Evolutionary conservation across 2,888 invertebrate genomes (phyloP).

Genomic region (Liodrosophila aerea): DNA sequence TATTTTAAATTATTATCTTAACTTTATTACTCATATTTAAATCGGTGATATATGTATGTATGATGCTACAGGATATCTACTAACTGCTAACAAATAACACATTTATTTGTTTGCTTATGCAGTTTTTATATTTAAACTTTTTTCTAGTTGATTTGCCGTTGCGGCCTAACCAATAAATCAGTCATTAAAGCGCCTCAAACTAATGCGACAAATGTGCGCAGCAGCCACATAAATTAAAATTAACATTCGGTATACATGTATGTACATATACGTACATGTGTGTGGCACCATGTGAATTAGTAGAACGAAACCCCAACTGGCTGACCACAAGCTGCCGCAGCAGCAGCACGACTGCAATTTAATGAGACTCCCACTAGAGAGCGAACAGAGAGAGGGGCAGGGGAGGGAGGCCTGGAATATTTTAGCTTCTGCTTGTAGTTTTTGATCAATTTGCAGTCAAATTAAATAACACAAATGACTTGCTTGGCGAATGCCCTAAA

Average conservation of each 20-base stretch:
- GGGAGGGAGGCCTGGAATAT: neutral
- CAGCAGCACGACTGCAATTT: conserved; percentile 61
- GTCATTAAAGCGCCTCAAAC: conserved; percentile 71
- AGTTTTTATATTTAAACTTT: neutral
- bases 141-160: conserved; percentile 42
- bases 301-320: conserved; percentile 70
- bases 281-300: conserved; percentile 68
- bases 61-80: too few relatives aligned
- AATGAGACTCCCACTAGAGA: conserved; percentile 42
- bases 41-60: too few relatives aligned
- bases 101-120: too few relatives aligned
- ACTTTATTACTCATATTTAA: too few relatives aligned
- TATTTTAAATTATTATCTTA: too few relatives aligned
- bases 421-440: conserved; percentile 12
- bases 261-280: conserved; percentile 14
- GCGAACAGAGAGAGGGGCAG: too few relatives aligned
- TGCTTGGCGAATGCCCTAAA: conserved; percentile 37
- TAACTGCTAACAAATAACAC: too few relatives aligned
- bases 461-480: conserved; percentile 48
- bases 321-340: conserved; percentile 69
- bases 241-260: conserved; percentile 55
- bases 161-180: conserved; percentile 70
- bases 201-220: conserved; percentile 72
- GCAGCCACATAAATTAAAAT: conserved; percentile 76
- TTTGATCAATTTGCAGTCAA: conserved; percentile 44